These are phyloP conservation scores for Botia almorhae DNA, from an alignment of 2,797 vertebrate genomes.

Conservation along the genomic window DNA sequence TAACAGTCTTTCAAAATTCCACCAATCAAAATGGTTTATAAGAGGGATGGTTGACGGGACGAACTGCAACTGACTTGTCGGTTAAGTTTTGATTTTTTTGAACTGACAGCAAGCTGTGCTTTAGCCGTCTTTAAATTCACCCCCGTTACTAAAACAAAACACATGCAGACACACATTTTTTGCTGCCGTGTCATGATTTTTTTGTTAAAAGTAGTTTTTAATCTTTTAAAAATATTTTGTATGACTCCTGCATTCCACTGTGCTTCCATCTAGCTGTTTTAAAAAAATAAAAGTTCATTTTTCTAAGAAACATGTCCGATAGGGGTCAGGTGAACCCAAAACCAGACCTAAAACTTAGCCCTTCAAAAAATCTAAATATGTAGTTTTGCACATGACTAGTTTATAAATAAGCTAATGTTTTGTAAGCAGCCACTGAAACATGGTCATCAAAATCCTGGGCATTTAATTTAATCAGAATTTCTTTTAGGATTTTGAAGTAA, in stretches of 20 bases:
- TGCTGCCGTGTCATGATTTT: background rate
- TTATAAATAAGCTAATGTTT: background rate
- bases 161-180: background rate
- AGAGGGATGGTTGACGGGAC: background rate
- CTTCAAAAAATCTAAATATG: background rate
- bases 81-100: background rate
- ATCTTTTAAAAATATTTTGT: background rate
- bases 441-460: background rate
- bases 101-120: background rate
- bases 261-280: too few species aligned
- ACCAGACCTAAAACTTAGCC: background rate
- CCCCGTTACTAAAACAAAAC: background rate
- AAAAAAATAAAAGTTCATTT: too few species aligned
- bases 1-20: background rate
- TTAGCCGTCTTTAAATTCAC: background rate
- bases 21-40: background rate
- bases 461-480: background rate
- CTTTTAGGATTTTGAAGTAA: background rate
- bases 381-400: background rate
- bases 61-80: constrained; percentile 3
- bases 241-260: background rate
- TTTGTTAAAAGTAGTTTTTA: background rate
- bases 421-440: background rate
- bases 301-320: background rate
- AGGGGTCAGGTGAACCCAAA: background rate